Conservation (phyloP, 2,797 vertebrate species). For the Sternarchorhynchus goeldii region DNA sequence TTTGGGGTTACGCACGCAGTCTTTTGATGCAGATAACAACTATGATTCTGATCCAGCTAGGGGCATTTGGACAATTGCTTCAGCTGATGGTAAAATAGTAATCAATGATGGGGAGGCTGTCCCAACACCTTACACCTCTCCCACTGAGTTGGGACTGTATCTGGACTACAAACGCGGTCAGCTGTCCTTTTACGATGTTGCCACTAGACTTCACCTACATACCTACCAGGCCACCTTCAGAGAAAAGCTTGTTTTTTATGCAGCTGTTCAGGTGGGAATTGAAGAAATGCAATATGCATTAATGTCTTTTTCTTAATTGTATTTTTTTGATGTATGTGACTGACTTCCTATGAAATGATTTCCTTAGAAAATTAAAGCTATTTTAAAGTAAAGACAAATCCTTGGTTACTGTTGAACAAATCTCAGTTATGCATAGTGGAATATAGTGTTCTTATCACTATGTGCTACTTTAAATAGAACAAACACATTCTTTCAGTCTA, state of each 20-base stretch:
- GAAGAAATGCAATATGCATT: neutral
- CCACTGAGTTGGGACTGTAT: constrained; percentile 17
- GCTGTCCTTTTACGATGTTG: constrained; percentile 32
- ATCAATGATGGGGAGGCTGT: constrained; percentile 18
- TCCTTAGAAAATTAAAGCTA: neutral
- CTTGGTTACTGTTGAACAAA: too few species aligned
- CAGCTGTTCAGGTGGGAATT: neutral
- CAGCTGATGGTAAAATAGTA: constrained; percentile 19
- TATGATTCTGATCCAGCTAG: constrained; percentile 8
- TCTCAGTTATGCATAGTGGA: too few species aligned
- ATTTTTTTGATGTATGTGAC: neutral
- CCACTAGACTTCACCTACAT: constrained; percentile 8
- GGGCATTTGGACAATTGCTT: constrained; percentile 38
- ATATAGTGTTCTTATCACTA: too few species aligned
- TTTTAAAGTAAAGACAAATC: neutral
- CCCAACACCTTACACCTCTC: neutral
- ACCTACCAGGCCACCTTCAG: constrained; percentile 19
- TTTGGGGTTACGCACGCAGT: constrained; percentile 8
- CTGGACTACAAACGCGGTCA: constrained; percentile 25
- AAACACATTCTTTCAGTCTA: too few species aligned
- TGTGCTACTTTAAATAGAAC: too few species aligned
- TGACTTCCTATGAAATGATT: neutral
- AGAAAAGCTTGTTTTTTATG: constrained; percentile 33
- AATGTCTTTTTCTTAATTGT: neutral
- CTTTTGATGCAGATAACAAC: constrained; percentile 29